phyloP scores from a whole-genome alignment of 2,888 invertebrate species.

The Ceriagrion tenellum region DNA sequence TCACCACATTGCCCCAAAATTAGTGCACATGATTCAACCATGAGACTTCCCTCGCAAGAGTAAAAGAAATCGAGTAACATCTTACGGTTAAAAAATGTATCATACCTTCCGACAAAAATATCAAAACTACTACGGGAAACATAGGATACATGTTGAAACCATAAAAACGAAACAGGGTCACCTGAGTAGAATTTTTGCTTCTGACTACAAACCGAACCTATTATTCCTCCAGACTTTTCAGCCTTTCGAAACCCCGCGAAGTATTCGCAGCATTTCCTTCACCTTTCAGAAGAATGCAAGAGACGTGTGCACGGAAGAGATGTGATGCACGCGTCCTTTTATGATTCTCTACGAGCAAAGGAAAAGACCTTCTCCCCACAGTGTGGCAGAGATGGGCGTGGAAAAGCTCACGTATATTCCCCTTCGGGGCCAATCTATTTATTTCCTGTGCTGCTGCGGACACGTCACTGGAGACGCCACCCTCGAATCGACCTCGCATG shows the following conservation, averaged over 20 bases:
- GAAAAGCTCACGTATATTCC: background rate
- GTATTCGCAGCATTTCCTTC: background rate
- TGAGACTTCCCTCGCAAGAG: too few species aligned
- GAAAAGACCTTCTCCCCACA: background rate
- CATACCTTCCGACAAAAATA: too few species aligned
- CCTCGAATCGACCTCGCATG: background rate
- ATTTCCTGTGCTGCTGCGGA: background rate
- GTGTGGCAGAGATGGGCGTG: background rate
- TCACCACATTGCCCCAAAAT: too few species aligned
- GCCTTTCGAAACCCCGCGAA: background rate
- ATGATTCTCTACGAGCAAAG: background rate
- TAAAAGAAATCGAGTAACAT: too few species aligned
- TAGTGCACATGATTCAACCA: too few species aligned
- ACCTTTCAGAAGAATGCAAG: background rate
- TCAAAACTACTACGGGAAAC: background rate
- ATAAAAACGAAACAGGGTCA: background rate
- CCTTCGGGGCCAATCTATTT: background rate
- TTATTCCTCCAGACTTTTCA: background rate
- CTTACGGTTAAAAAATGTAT: too few species aligned
- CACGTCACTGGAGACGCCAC: background rate
- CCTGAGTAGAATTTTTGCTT: background rate
- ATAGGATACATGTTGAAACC: background rate
- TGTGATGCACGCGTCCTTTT: background rate
- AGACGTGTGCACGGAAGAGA: background rate
- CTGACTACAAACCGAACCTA: background rate